Base-by-base conservation (phyloP, 2,888 invertebrate species). In the Lutraria lutraria region DNA sequence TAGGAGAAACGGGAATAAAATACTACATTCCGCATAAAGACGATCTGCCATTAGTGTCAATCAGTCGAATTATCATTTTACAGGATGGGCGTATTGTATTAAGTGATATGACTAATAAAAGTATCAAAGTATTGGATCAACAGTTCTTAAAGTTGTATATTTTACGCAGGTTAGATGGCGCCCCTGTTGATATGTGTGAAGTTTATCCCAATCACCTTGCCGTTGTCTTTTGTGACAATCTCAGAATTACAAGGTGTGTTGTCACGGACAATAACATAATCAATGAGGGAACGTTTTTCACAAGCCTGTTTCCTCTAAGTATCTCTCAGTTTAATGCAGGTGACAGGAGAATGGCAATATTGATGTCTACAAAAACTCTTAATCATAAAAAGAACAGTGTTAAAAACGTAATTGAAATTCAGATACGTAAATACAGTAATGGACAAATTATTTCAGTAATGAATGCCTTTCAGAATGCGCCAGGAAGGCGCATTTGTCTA, bases 121-220 rank as follows among this genome's bases (percentile, higher is more conserved):
- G 52, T 15, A 68, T 83, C 13, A 60, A 12, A 43, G 52, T 83
- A n/a, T n/a, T 83, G 21, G 68, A 68, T 52, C 3, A 21, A 16
- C 43, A 68, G 12, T 83, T 83, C n/a, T 83, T 43, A 19, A n/a
- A 63, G 43, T n/a, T 34, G n/a, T 60, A 43, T 13, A 60, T 21
- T 6, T 68, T n/a, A n/a, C 43, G 43, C 43, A 15, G 25, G 19
- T 34, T 83, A 2, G 68, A 83, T 16, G 68, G 15, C 43, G 16
- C 29, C 15, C 83, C 68, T 19, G 63, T 83, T 60, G 83, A 83
- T 43, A 31, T 83, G 43, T 83, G 83, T 68, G 31, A 83, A 43
- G 25, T n/a, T 68, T 34, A 19, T 34, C 25, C 25, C 19, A n/a
- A 83, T 52, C 19, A 52, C 15, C 3, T 83, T n/a, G 83, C 83